These are phyloP conservation scores for Onthophagus taurus DNA, from an alignment of 1,140 invertebrate species.

Conservation along the genomic window DNA sequence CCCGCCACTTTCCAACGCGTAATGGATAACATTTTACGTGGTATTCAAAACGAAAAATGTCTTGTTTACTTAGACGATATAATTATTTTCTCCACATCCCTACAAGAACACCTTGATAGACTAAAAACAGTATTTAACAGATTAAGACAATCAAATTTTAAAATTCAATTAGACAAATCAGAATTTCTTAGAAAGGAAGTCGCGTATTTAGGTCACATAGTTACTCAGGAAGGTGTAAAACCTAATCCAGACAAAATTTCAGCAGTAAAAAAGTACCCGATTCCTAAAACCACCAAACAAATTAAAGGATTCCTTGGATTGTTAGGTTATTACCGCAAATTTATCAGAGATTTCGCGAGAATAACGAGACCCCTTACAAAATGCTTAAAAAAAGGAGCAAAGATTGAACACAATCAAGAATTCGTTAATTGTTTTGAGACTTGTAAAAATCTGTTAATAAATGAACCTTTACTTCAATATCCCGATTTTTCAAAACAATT, in stretches of 20 bases:
- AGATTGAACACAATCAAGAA: neutral
- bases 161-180: conserved; percentile 21
- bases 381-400: conserved; percentile 31
- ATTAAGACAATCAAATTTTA: conserved; percentile 19
- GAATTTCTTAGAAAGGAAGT: conserved; percentile 16
- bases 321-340: conserved; percentile 18
- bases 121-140: conserved; percentile 18
- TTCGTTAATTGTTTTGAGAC: neutral
- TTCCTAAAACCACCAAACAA: conserved; percentile 17
- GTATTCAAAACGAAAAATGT: conserved; percentile 14
- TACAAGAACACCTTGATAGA: conserved; percentile 33
- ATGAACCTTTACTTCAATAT: conserved; percentile 16
- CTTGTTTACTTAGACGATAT: conserved; percentile 40
- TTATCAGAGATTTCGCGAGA: conserved; percentile 25
- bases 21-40: conserved; percentile 15
- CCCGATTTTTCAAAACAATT: conserved; percentile 31
- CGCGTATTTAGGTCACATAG: conserved; percentile 15
- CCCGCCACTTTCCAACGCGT: conserved; percentile 14
- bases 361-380: conserved; percentile 32
- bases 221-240: conserved; percentile 16
- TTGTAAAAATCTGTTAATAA: conserved; percentile 9
- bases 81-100: conserved; percentile 29
- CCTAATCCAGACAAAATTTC: conserved; percentile 18
- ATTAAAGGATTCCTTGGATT: conserved; percentile 18
- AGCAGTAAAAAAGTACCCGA: conserved; percentile 16